Evolutionary conservation across 2,113 vertebrate genomes (phyloP), one percentile per base, ranked within the genome.

Genomic region (Colius striatus): DNA sequence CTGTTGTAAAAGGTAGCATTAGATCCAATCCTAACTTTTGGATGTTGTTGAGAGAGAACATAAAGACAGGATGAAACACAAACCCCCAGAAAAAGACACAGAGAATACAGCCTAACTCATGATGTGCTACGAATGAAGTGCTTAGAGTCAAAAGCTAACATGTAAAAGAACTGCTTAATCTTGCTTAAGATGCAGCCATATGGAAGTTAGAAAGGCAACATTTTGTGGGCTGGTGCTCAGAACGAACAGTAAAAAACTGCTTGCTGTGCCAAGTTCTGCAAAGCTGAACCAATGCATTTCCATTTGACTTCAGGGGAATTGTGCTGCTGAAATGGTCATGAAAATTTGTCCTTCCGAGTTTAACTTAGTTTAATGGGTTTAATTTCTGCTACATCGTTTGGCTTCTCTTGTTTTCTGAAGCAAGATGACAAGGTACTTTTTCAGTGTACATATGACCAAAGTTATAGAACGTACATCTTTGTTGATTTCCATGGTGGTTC

Each of bases 191-290:
- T 77, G 67, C 30, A 16, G 90, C 94, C 85, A 93, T 88, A 93
- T 93, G 93, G 95, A 94, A 90, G 76, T 74, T 43, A 78, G 75
- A 93, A 34, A 72, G 63, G 86, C 68, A 80, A 20, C 55, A 6
- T 43, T 70, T 75, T 15, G 71, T 74, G 83, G 72, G 41, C 85
- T 94, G 79, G 30, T 92, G 41, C 85, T 93, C 36, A 26, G 54
- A 53, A 62, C 63, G 67, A 9, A 32, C 75, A 70, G 72, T 10
- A 29, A 51, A 77, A 71, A 54, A 83, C 48, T 74, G 36, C 41
- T 86, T 5, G 20, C 57, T 79, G 71, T 91, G 91, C 87, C 78
- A 95, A 83, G 43, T 67, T 87, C 93, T 96, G 87, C 80, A 57
- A 4, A 67, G 60, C 60, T 60, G 55, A 95, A 70, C 84, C 26